Conservation (phyloP, 2,113 vertebrate genomes). For the Sylvia atricapilla region DNA sequence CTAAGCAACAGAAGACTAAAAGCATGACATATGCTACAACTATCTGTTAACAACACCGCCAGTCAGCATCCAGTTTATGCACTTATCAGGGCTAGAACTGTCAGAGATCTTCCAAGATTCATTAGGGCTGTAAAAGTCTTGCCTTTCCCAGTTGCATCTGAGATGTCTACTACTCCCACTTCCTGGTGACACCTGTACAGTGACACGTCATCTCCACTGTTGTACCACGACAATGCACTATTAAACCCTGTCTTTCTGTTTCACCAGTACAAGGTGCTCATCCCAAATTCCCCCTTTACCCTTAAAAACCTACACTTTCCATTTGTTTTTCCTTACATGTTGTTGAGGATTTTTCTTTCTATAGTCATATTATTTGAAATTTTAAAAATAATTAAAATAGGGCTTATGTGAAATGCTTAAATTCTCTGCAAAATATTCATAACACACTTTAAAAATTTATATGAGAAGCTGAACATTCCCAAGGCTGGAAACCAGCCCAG, state of each 20-base stretch:
- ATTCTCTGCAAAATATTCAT: neutral
- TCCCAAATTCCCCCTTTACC: neutral
- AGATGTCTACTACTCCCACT: neutral
- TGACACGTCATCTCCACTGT: neutral
- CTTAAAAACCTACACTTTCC: neutral
- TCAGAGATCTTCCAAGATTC: neutral
- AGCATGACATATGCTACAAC: neutral
- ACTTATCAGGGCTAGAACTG: neutral
- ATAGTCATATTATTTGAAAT: neutral
- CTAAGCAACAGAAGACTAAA: neutral
- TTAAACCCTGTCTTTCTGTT: neutral
- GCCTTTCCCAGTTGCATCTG: neutral
- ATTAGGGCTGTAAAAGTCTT: neutral
- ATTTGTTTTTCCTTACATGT: neutral
- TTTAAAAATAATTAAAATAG: neutral
- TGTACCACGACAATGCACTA: neutral
- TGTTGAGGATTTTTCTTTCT: neutral
- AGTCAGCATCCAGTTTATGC: neutral
- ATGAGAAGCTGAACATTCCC: neutral
- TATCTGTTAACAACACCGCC: neutral
- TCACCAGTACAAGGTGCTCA: neutral
- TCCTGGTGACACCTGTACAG: neutral
- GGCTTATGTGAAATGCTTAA: neutral
- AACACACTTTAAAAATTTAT: neutral
- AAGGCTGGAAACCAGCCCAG: neutral